These are phyloP conservation scores for Conger conger DNA, from an alignment of 2,113 vertebrate genomes.

Conservation along the genomic window DNA sequence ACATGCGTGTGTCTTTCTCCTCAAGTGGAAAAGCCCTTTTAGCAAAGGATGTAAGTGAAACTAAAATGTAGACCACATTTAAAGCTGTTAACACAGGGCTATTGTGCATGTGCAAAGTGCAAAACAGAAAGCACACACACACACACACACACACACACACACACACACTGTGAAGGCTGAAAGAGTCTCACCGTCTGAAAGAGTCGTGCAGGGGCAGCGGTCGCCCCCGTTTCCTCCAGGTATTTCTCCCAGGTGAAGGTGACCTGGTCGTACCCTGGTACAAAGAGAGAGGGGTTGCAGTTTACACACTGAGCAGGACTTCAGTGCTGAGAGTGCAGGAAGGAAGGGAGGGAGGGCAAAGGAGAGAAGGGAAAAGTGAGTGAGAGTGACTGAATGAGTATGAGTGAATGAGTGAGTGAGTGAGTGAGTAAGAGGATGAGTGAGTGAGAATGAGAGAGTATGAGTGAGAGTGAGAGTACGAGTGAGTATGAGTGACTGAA, in stretches of 20 bases:
- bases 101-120: not conserved
- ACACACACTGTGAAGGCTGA: not conserved
- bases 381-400: not conserved
- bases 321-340: not conserved
- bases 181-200: constrained; percentile 82
- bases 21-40: not conserved
- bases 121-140: not conserved
- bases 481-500: too few species aligned
- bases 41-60: not conserved
- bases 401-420: not conserved
- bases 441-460: not conserved
- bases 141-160: not conserved
- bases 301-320: not conserved
- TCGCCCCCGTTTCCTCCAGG: constrained; percentile 75
- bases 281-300: not conserved
- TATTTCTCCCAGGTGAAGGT: constrained; percentile 84
- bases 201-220: constrained; percentile 76
- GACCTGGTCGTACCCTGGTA: constrained; percentile 73
- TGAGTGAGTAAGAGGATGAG: not conserved
- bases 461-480: too few species aligned
- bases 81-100: not conserved
- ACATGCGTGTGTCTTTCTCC: not conserved
- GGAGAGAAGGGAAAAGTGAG: not conserved
- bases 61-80: not conserved
- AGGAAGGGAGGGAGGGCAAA: not conserved